A percentile compares a stretch with the other conserved stretches of the same genome.
Evolutionary conservation across 2,113 vertebrate genomes (phyloP).

Genomic region (Catharus minimus): DNA sequence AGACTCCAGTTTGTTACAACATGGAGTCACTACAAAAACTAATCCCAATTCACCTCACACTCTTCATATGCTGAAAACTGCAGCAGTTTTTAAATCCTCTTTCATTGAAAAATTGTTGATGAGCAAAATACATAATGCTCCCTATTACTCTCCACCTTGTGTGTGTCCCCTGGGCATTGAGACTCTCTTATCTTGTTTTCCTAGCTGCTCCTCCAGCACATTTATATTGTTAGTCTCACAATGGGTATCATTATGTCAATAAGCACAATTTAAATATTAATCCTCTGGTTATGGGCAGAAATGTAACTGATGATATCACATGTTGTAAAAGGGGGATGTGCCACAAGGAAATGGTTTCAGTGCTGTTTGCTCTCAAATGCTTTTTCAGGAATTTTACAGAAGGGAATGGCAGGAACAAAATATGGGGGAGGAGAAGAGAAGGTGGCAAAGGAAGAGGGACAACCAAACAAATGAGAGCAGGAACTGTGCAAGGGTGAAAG

Average conservation of each 20-base stretch:
- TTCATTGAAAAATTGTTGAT: conserved; percentile 44
- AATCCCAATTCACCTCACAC: background rate
- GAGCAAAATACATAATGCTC: conserved; percentile 34
- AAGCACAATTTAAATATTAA: conserved; percentile 43
- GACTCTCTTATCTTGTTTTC: conserved; percentile 53
- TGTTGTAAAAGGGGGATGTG: background rate
- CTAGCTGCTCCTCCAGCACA: conserved; percentile 31
- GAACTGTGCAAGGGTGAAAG: background rate
- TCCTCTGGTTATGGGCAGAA: conserved; percentile 5
- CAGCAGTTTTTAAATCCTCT: conserved; percentile 8
- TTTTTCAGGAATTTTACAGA: background rate
- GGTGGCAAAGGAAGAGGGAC: background rate
- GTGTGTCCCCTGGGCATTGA: background rate
- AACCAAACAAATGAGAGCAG: background rate
- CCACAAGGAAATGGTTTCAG: background rate
- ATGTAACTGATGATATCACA: background rate
- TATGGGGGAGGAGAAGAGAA: background rate
- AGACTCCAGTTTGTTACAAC: background rate
- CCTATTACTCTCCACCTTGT: conserved; percentile 12
- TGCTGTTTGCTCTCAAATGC: background rate
- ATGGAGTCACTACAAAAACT: background rate
- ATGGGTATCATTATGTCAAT: conserved; percentile 48
- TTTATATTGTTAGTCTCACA: conserved; percentile 35
- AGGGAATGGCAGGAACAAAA: background rate
- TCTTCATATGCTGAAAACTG: background rate